Conservation (phyloP, 2,113 vertebrate species). For the Diglossa brunneiventris region DNA sequence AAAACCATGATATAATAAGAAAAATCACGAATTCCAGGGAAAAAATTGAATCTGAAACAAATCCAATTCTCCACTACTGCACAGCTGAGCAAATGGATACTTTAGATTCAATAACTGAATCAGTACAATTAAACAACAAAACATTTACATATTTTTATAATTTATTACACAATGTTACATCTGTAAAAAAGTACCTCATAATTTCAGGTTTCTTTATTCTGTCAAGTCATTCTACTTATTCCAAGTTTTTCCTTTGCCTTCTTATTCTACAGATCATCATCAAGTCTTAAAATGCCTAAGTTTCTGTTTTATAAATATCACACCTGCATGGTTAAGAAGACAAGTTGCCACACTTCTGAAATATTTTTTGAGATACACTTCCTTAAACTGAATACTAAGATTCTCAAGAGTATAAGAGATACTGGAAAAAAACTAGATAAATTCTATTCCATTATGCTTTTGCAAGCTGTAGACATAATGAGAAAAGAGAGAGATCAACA, state of each 20-base stretch:
- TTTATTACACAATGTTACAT: not conserved
- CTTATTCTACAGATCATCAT: not conserved
- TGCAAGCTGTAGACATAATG: constrained; percentile 26
- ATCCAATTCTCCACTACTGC: not conserved
- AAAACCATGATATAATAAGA: not conserved
- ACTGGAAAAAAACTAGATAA: not conserved
- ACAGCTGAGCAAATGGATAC: not conserved
- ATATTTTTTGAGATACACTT: not conserved
- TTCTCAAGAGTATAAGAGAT: not conserved
- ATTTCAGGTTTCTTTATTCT: constrained; percentile 25
- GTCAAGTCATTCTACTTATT: constrained; percentile 3
- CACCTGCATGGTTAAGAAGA: not conserved
- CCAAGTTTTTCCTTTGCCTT: not conserved
- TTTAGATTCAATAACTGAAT: constrained; percentile 12
- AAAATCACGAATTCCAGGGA: not conserved
- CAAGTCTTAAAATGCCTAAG: not conserved
- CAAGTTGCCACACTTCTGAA: not conserved
- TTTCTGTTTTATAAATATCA: constrained; percentile 2
- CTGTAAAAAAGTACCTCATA: constrained; percentile 18
- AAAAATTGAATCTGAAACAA: not conserved
- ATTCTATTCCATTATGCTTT: not conserved
- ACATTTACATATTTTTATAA: not conserved
- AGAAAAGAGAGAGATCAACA: constrained; percentile 27
- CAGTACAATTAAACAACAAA: not conserved
- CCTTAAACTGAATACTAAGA: not conserved